These are phyloP conservation scores for Sylvia atricapilla DNA, from an alignment of 2,113 vertebrate genomes.

Conservation along the genomic window DNA sequence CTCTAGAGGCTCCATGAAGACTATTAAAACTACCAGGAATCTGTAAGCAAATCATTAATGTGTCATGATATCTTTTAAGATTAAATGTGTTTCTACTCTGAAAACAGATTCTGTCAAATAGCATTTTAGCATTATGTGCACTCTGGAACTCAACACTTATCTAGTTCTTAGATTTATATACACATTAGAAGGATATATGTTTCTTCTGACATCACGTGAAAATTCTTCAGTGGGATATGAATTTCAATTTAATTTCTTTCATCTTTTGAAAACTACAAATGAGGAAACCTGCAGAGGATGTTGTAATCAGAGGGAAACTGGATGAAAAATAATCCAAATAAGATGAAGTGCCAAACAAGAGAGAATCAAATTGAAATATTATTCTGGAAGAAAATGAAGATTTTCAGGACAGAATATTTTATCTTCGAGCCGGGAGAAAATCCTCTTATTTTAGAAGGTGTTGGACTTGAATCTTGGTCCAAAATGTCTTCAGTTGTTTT, in stretches of 20 bases:
- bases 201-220: background rate
- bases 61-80: background rate
- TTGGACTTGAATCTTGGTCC: background rate
- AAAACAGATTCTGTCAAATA: background rate
- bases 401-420: background rate
- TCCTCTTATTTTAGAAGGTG: background rate
- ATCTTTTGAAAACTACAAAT: background rate
- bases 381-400: background rate
- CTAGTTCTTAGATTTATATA: background rate
- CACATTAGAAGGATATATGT: background rate
- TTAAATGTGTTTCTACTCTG: background rate
- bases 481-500: background rate
- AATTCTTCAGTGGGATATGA: background rate
- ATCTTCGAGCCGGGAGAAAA: background rate
- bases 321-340: background rate
- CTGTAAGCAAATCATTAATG: background rate
- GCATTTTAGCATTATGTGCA: background rate
- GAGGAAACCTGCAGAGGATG: background rate
- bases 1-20: background rate
- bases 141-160: background rate
- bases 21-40: background rate
- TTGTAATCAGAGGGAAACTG: background rate
- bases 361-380: background rate
- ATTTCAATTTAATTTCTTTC: background rate
- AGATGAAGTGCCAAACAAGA: background rate